Evolutionary conservation across 2,888 invertebrate genomes (phyloP), one percentile per base, ranked within the genome.

Genomic region (Tachina fera): DNA sequence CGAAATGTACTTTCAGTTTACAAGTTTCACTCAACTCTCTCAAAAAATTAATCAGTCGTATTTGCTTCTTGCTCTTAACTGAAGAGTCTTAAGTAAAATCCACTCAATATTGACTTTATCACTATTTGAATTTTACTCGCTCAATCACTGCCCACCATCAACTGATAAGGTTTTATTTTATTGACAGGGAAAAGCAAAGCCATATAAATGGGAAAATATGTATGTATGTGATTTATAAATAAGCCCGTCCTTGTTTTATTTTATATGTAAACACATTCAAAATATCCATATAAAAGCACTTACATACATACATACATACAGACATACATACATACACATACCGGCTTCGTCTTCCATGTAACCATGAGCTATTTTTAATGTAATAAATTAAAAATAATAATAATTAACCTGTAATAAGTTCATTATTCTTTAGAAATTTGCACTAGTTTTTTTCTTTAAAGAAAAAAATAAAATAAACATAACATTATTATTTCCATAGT

Each of bases 21-120:
- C 9, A 16, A 10, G n/a, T 41, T n/a, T 60, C 19, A 58, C 10
- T 41, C n/a, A 13, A 49, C 1, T 14, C 77, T 67, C 51, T 41
- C 13, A 1, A 9, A 49, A 9, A 1, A 16, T 56, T 5, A 39
- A 43, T 43, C 22, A 31, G 22, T 65, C 16, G 3, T 2, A 13
- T 60, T 5, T 47, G 19, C 16, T 39, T 39, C 6, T 58, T 68
- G 19, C 63, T 71, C n/a, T n/a, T n/a, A n/a, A n/a, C n/a, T n/a
- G n/a, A n/a, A n/a, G n/a, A n/a, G n/a, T n/a, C 56, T 45, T 56
- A 22, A n/a, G 47, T 5, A 31, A 45, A 49, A 53, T 5, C 0
- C 39, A 78, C 83, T 83, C 83, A 77, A 45, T 72, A 67, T 61
- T 61, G 31, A 60, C 60, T 60, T 67, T 83, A 77, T 77, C 60